Percentiles rank a stretch among this genome's conserved stretches.
These are phyloP conservation scores for Brenthis hecate DNA, from an alignment of 2,888 invertebrate species.

Conservation along the genomic window DNA sequence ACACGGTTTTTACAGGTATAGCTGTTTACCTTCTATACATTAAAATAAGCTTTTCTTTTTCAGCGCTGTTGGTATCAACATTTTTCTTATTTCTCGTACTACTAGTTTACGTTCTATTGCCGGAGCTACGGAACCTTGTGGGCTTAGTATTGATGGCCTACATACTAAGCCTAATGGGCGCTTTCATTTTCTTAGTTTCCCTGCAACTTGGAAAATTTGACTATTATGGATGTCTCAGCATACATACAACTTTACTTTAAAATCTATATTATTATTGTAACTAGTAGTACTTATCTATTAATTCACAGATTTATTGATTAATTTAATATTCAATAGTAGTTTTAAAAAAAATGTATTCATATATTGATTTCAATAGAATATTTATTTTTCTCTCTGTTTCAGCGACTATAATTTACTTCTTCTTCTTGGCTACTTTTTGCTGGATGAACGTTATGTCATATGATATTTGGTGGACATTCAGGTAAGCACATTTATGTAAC, in stretches of 20 bases:
- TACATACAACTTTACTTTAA: too few relatives aligned
- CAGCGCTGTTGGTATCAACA: constrained; percentile 36
- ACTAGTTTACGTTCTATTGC: constrained; percentile 37
- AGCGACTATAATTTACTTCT: constrained; percentile 61
- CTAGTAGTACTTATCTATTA: too few relatives aligned
- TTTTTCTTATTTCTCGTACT: constrained; percentile 36
- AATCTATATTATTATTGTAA: too few relatives aligned
- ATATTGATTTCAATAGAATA: background rate
- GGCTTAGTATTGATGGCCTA: constrained; percentile 89
- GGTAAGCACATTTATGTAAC: constrained; percentile 48
- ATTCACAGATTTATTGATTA: too few relatives aligned
- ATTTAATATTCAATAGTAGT: too few relatives aligned
- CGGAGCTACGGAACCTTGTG: constrained; percentile 81
- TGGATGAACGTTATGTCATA: constrained; percentile 77
- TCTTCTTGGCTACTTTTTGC: constrained; percentile 64
- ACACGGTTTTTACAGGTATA: too few relatives aligned
- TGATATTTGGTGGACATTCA: constrained; percentile 77
- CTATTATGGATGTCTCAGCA: constrained; percentile 49
- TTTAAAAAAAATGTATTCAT: too few relatives aligned
- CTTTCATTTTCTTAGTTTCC: constrained; percentile 82
- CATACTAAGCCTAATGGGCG: constrained; percentile 83
- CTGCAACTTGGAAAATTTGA: constrained; percentile 62
- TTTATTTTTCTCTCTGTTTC: constrained; percentile 42
- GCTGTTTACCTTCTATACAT: background rate
- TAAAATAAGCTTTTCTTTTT: constrained; percentile 6